These are phyloP conservation scores for Graphium colonna DNA, from an alignment of 2,888 invertebrate genomes.

Conservation along the genomic window DNA sequence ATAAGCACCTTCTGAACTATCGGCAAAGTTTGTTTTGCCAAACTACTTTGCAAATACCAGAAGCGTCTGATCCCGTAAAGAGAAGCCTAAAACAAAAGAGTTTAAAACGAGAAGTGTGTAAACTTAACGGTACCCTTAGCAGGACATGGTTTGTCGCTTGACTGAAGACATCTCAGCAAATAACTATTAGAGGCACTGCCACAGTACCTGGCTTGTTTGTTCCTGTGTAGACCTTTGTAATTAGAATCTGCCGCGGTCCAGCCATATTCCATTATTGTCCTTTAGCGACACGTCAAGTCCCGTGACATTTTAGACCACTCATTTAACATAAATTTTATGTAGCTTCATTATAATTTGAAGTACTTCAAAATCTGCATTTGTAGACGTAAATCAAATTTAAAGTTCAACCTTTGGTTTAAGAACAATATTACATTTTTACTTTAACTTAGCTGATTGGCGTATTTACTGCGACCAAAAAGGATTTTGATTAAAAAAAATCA, in stretches of 20 bases:
- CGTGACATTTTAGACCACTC: too few relatives aligned
- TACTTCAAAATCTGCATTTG: too few relatives aligned
- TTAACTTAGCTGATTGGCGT: too few relatives aligned
- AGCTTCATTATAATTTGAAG: too few relatives aligned
- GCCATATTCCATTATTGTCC: conserved; percentile 3
- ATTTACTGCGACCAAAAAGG: too few relatives aligned
- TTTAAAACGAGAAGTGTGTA: conserved; percentile 44
- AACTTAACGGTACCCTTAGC: conserved; percentile 47
- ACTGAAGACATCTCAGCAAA: conserved; percentile 30
- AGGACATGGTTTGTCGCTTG: conserved; percentile 40
- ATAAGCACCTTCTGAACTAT: too few relatives aligned
- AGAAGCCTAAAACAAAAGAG: conserved; percentile 51
- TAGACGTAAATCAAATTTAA: too few relatives aligned
- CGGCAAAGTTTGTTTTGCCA: too few relatives aligned
- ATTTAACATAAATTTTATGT: too few relatives aligned
- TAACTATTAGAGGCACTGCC: conserved; percentile 8
- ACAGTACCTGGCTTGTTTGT: conserved; percentile 30
- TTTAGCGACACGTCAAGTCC: neutral
- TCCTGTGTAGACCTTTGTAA: conserved; percentile 17
- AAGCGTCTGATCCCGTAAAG: conserved; percentile 24
- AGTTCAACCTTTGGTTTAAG: too few relatives aligned
- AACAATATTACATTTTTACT: too few relatives aligned
- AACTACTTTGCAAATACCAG: conserved; percentile 40
- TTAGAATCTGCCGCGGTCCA: neutral
- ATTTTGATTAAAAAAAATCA: too few relatives aligned